Evolutionary conservation across 2,113 vertebrate genomes (phyloP).

Genomic region (Microtus richardsoni): DNA sequence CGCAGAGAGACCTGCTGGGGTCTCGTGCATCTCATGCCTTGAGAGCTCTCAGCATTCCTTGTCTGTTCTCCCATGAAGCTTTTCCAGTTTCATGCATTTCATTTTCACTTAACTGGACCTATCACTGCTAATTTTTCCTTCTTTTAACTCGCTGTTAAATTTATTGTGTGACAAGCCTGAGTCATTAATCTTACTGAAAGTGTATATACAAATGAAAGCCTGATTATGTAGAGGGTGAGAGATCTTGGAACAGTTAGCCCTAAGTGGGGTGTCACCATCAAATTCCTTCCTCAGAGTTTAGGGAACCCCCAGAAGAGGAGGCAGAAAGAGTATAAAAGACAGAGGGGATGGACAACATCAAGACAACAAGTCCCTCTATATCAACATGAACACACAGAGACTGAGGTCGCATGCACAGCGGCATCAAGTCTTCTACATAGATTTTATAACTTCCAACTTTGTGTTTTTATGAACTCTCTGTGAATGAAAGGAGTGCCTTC

Average conservation of each 20-base stretch:
- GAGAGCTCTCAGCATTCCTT: neutral
- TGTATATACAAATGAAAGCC: neutral
- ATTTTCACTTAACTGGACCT: slow-evolving; percentile 30
- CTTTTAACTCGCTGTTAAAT: slow-evolving; percentile 49
- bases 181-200: slow-evolving; percentile 20
- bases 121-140: slow-evolving; percentile 42
- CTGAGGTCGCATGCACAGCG: neutral
- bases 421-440: no score
- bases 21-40: neutral
- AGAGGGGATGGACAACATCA: neutral
- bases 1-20: neutral
- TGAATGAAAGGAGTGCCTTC: neutral
- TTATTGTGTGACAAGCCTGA: slow-evolving; percentile 27
- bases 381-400: neutral
- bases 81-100: slow-evolving; percentile 9
- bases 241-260: neutral
- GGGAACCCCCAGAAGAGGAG: neutral
- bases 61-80: slow-evolving; percentile 10
- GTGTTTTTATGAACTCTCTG: neutral
- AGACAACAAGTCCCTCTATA: neutral
- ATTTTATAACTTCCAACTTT: neutral
- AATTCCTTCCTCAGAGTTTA: neutral
- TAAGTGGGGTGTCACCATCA: neutral
- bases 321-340: neutral
- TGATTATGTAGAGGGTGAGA: neutral